Conservation (phyloP, 2,888 invertebrate species). For the Aquatica leii region DNA sequence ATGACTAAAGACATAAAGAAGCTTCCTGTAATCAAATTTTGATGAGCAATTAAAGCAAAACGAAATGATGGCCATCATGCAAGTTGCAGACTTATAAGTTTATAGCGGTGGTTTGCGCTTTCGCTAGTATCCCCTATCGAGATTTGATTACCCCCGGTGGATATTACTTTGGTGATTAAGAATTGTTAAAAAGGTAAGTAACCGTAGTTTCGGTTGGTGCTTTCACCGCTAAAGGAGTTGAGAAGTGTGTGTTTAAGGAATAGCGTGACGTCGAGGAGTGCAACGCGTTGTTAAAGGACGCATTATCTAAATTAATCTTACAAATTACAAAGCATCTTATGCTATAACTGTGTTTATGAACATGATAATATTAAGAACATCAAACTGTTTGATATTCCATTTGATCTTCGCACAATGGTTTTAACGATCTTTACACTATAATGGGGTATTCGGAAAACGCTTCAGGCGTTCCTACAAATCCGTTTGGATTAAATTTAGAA, state of each 20-base stretch:
- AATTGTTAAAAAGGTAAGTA: slow-evolving; percentile 7
- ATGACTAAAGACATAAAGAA: slow-evolving; percentile 54
- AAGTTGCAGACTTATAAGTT: slow-evolving; percentile 57
- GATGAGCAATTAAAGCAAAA: slow-evolving; percentile 62
- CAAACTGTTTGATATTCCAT: slow-evolving; percentile 53
- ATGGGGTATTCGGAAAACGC: slow-evolving; percentile 25
- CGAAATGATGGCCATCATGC: slow-evolving; percentile 59
- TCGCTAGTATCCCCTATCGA: slow-evolving; percentile 39
- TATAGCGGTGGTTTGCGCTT: slow-evolving; percentile 51
- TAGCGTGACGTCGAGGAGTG: slow-evolving; percentile 13
- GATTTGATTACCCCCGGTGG: slow-evolving; percentile 33
- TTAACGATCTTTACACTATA: slow-evolving; percentile 27
- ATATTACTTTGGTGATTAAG: slow-evolving; percentile 6
- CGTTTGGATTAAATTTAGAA: slow-evolving; percentile 22
- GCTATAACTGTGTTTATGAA: slow-evolving; percentile 53
- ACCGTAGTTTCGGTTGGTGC: too few species aligned
- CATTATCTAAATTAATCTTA: slow-evolving; percentile 57
- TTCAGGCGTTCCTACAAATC: slow-evolving; percentile 16
- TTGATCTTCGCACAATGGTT: slow-evolving; percentile 39
- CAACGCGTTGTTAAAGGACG: slow-evolving; percentile 46
- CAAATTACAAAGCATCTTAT: slow-evolving; percentile 51
- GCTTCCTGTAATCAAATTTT: slow-evolving; percentile 61
- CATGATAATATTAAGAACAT: slow-evolving; percentile 52
- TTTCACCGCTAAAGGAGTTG: too few species aligned
- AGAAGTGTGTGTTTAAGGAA: background rate